Percentiles rank a stretch among this genome's conserved stretches.
Evolutionary conservation across 2,113 vertebrate species (phyloP).

Genomic region (Panurus biarmicus): DNA sequence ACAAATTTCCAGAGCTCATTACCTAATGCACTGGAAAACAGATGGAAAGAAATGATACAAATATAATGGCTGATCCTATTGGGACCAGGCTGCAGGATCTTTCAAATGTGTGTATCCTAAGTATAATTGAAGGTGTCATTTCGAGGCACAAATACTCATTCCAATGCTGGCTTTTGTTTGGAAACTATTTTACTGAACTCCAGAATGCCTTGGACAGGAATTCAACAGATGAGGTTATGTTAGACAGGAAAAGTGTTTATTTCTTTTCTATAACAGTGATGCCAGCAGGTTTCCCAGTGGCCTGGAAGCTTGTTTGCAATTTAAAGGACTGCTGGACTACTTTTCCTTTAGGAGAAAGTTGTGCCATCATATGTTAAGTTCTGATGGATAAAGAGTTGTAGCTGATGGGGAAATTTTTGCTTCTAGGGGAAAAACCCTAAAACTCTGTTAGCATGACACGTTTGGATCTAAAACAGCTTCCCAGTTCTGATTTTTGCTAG

Average conservation of each 20-base stretch:
- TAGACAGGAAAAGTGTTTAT: not conserved
- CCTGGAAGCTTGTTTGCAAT: not conserved
- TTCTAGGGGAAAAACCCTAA: not conserved
- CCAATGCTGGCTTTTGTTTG: not conserved
- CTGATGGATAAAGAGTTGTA: not conserved
- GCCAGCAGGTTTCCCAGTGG: not conserved
- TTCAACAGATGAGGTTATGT: not conserved
- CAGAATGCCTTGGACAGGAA: not conserved
- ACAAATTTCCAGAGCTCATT: constrained; percentile 23
- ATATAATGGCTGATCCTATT: not conserved
- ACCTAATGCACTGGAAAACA: constrained; percentile 27
- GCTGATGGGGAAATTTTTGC: not conserved
- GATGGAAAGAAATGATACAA: not conserved
- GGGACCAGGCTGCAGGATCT: not conserved
- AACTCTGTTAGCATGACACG: not conserved
- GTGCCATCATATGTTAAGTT: not conserved
- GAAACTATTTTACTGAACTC: not conserved
- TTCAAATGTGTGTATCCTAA: not conserved
- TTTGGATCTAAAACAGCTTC: not conserved
- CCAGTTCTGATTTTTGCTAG: not conserved
- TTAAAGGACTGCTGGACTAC: not conserved
- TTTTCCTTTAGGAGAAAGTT: not conserved
- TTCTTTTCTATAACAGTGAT: not conserved
- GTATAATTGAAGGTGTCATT: not conserved
- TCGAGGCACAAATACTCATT: not conserved